phyloP scores from a whole-genome alignment of 2,113 vertebrate species.

The Ceuthmochares aereus region DNA sequence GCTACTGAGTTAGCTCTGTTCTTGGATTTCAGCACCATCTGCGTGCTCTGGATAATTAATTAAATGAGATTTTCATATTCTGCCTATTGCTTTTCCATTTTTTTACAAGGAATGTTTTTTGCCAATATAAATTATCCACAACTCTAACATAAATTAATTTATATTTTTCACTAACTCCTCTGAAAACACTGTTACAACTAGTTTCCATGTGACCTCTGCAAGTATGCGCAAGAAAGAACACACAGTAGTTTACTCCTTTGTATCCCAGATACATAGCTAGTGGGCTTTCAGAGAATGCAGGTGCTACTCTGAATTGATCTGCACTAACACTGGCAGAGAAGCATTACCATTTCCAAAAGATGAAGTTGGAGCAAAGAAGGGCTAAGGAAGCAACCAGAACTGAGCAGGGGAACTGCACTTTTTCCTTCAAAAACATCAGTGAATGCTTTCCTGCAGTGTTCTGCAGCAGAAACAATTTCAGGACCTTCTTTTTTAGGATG shows the following conservation, averaged over 20 bases:
- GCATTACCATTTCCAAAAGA: neutral
- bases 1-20: neutral
- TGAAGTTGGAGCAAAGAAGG: neutral
- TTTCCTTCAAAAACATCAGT: neutral
- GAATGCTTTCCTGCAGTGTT: neutral
- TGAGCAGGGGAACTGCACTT: neutral
- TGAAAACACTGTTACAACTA: neutral
- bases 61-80: conserved; percentile 37
- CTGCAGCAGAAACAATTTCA: neutral
- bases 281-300: neutral
- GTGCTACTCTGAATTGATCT: neutral
- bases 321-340: neutral
- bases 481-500: neutral
- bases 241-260: neutral
- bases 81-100: neutral
- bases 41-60: conserved; percentile 47
- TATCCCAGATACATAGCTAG: neutral
- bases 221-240: neutral
- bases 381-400: neutral
- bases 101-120: conserved; percentile 1
- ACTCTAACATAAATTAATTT: neutral
- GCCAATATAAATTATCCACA: neutral
- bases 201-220: neutral
- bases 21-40: conserved; percentile 2
- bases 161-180: neutral